These are phyloP conservation scores for Lonchura striata DNA, from an alignment of 2,113 vertebrate genomes.

Conservation along the genomic window DNA sequence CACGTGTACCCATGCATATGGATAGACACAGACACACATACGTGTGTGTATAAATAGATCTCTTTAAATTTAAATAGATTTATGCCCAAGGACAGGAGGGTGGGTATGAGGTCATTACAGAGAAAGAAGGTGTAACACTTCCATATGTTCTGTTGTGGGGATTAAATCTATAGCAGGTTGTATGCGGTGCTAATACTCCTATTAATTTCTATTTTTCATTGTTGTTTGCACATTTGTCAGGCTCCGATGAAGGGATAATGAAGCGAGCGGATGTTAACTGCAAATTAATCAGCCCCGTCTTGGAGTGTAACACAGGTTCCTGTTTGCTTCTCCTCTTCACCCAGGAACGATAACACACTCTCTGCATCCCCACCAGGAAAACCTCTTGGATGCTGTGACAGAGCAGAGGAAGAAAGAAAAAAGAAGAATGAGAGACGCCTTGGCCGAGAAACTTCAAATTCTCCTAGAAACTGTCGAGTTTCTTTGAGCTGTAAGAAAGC, in stretches of 20 bases:
- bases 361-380: neutral
- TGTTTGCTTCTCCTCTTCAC: neutral
- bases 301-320: neutral
- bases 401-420: neutral
- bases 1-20: neutral
- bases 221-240: slow-evolving; percentile 38
- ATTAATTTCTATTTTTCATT: slow-evolving; percentile 41
- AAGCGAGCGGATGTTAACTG: neutral
- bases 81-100: slow-evolving; percentile 23
- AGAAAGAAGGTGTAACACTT: neutral
- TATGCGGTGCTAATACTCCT: neutral
- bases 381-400: neutral
- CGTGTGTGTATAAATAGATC: neutral
- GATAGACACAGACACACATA: neutral
- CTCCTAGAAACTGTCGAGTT: fast-evolving
- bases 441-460: neutral
- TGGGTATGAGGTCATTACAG: neutral
- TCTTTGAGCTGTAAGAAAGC: neutral
- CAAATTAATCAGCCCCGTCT: slow-evolving; percentile 18
- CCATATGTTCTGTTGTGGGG: neutral
- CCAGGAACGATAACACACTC: neutral
- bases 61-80: slow-evolving; percentile 34
- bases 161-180: neutral
- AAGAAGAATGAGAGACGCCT: neutral
- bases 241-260: neutral